Base-by-base conservation (phyloP, 1,140 invertebrate genomes). In the Drosophila kepulauana region DNA sequence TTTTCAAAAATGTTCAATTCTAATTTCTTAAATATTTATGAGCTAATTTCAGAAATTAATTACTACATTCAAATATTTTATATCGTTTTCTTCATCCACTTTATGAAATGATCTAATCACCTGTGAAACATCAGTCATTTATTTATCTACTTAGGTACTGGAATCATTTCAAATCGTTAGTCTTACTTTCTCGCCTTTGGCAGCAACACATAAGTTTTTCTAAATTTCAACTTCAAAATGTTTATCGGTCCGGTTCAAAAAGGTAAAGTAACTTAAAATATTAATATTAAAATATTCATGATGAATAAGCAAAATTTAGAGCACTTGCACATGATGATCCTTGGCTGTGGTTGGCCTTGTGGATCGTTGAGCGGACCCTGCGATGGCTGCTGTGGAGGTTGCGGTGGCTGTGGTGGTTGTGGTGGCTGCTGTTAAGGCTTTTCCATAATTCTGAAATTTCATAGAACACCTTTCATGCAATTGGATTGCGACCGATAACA, bases 311-410 rank as follows among this genome's bases (percentile, higher is more conserved):
- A 16, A 38, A 13, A 6, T 25, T 10, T 41, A 46, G 70, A 80
- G n/a, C 28, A 57, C 57, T 5, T 57, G 6, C 43, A 35, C 35
- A 70, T 43, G 46, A 58, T 72, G 69, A 67, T 68, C 57, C 78
- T 82, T 46, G 63, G 68, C 10, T 71, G 59, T 57, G 61, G 68
- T 28, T 64, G 68, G 61, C 61, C 61, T 5, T 79, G 78, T n/a
- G 75, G 66, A 10, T 69, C 63, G 2, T 62, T 66, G 16, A 64
- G 73, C 45, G 73, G 73, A 33, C 59, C 75, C 3, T 73, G 65
- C 11, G 45, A 72, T 35, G 66, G 49, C 2, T 49, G 70, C 8
- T 59, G 57, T n/a, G 63, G 73, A 1, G 43, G 64, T 7, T 77
- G 63, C 28, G 45, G 46, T 35, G 58, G 59, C 48, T 16, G 62